Percentiles rank a stretch among this genome's conserved stretches.
Conservation (phyloP, 2,797 vertebrate genomes). For the Notoglanidium macrostoma region DNA sequence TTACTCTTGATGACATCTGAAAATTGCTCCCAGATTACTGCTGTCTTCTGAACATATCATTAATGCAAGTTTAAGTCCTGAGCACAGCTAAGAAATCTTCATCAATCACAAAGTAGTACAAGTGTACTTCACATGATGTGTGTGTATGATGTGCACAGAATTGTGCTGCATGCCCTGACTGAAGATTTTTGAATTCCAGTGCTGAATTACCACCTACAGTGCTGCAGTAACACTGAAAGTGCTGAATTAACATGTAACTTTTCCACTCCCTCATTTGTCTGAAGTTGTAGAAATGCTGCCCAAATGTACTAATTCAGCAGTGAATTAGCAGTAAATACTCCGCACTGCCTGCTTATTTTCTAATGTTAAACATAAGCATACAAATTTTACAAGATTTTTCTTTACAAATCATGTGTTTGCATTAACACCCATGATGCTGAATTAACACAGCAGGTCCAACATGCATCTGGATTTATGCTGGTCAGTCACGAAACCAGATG, state of each 20-base stretch:
- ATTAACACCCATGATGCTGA: no score
- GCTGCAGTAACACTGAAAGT: not conserved
- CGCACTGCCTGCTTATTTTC: not conserved
- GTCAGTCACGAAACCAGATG: not conserved
- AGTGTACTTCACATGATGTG: no score
- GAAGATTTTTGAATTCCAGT: not conserved
- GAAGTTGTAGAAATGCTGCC: not conserved
- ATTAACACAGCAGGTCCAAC: not conserved
- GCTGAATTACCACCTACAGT: not conserved
- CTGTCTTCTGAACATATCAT: not conserved
- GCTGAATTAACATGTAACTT: not conserved
- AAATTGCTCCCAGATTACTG: not conserved
- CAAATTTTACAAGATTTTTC: not conserved
- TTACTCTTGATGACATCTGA: not conserved
- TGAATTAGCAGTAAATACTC: not conserved
- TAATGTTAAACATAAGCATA: not conserved
- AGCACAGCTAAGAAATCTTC: not conserved
- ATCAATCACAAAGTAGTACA: not conserved
- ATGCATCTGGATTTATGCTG: not conserved
- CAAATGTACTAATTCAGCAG: not conserved
- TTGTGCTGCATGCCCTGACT: not conserved
- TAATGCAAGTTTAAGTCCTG: not conserved
- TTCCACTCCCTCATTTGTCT: not conserved
- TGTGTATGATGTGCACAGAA: not conserved
- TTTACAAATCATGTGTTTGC: not conserved